A percentile compares a stretch with the other conserved stretches of the same genome.
phyloP scores from a whole-genome alignment of 2,113 vertebrate genomes.

The Patagioenas fasciata region DNA sequence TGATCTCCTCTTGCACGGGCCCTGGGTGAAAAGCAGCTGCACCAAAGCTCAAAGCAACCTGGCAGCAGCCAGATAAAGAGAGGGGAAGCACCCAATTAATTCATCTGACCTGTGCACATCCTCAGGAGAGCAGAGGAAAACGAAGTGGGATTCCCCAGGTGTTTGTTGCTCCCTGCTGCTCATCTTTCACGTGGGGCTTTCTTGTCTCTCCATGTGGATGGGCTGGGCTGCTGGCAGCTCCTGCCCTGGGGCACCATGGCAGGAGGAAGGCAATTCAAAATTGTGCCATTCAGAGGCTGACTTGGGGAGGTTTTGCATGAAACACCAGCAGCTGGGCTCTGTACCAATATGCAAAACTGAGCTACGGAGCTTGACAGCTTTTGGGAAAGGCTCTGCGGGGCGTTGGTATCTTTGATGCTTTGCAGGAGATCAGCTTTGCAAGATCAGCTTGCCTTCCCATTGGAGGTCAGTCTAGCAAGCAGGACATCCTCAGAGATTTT shows the following conservation, averaged over 20 bases:
- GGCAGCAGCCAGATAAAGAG: not conserved
- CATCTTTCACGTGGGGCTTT: not conserved
- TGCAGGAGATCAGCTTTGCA: not conserved
- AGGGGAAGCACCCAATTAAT: not conserved
- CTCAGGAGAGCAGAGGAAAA: not conserved
- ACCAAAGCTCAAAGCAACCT: not conserved
- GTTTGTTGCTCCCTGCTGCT: not conserved
- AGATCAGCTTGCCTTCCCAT: not conserved
- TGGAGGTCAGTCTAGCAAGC: not conserved
- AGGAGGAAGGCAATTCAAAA: not conserved
- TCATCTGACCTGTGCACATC: not conserved
- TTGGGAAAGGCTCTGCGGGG: not conserved
- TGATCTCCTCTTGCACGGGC: not conserved
- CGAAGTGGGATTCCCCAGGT: not conserved
- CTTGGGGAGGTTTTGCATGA: not conserved
- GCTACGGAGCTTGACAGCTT: not conserved
- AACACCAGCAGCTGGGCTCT: not conserved
- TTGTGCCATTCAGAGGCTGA: not conserved
- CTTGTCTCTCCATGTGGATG: fast-evolving
- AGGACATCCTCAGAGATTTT: not conserved
- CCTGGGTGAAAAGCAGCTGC: not conserved
- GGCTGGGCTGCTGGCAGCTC: conserved; percentile 12
- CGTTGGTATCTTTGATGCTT: fast-evolving
- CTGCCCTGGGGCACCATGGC: not conserved
- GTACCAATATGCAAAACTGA: not conserved